phyloP scores from a whole-genome alignment of 2,797 vertebrate genomes.

The Varecia variegata region DNA sequence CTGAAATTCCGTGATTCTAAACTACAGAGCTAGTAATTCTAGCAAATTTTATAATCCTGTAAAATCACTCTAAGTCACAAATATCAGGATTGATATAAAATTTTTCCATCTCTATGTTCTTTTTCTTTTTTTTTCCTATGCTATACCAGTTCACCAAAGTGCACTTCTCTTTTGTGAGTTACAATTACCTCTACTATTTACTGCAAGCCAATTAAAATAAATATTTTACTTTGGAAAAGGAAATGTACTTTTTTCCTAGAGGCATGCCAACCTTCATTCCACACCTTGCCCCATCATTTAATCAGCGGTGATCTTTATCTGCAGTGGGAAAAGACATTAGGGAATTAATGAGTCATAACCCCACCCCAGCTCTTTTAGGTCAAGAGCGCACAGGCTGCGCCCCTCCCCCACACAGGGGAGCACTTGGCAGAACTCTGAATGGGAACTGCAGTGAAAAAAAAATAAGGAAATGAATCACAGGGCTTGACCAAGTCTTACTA shows the following conservation, averaged over 20 bases:
- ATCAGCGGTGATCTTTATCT: background rate
- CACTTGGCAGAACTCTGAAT: background rate
- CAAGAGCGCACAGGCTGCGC: background rate
- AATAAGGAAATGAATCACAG: slow-evolving; percentile 68
- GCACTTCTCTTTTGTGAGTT: background rate
- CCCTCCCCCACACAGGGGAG: background rate
- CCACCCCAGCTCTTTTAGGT: background rate
- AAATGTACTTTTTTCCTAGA: slow-evolving; percentile 50
- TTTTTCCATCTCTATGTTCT: background rate
- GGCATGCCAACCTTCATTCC: background rate
- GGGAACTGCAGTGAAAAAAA: slow-evolving; percentile 27
- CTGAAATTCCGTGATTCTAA: background rate
- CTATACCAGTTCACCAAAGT: background rate
- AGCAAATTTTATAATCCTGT: background rate
- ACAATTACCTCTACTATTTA: background rate
- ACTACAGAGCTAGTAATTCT: background rate
- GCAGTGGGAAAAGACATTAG: background rate
- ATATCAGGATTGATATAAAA: background rate
- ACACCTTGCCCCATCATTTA: slow-evolving; percentile 20
- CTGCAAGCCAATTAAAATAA: slow-evolving; percentile 52
- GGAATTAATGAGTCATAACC: slow-evolving; percentile 40
- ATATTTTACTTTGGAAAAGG: slow-evolving; percentile 57
- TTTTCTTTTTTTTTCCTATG: background rate
- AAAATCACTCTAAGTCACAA: background rate
- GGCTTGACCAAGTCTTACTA: background rate